Evolutionary conservation across 2,888 invertebrate genomes (phyloP).

Genomic region (Gymnocheta viridis): DNA sequence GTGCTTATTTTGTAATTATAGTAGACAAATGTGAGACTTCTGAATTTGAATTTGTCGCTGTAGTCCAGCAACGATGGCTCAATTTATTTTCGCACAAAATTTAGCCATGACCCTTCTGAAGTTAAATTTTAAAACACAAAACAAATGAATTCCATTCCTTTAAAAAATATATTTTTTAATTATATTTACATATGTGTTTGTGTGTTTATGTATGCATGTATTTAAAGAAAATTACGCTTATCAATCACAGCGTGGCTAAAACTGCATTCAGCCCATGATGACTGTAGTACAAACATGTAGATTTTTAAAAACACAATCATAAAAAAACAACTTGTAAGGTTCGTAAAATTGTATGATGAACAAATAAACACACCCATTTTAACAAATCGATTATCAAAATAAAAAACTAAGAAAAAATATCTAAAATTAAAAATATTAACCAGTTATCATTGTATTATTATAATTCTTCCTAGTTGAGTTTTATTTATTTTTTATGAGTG

Average conservation of each 20-base stretch:
- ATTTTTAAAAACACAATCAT: background rate
- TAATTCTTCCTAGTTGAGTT: slow-evolving; percentile 25
- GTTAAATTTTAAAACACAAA: background rate
- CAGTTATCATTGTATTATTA: background rate
- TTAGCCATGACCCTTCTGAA: background rate
- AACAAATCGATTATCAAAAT: slow-evolving; percentile 9
- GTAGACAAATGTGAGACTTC: no score
- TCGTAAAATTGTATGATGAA: background rate
- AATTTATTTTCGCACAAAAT: background rate
- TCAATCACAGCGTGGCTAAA: background rate
- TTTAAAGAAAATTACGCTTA: no score
- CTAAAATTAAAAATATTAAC: background rate
- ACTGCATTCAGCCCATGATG: background rate
- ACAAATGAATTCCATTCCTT: background rate
- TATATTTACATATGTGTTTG: no score
- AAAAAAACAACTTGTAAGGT: background rate
- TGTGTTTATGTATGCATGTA: no score
- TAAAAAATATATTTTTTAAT: no score
- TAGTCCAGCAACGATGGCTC: background rate
- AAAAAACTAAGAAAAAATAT: no score
- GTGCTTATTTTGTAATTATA: no score
- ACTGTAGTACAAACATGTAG: no score
- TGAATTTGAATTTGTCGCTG: no score
- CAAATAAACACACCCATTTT: background rate
- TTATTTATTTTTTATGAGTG: slow-evolving; percentile 16